Conservation (phyloP, 2,888 invertebrate species). For the Ennomos fuscantarius region DNA sequence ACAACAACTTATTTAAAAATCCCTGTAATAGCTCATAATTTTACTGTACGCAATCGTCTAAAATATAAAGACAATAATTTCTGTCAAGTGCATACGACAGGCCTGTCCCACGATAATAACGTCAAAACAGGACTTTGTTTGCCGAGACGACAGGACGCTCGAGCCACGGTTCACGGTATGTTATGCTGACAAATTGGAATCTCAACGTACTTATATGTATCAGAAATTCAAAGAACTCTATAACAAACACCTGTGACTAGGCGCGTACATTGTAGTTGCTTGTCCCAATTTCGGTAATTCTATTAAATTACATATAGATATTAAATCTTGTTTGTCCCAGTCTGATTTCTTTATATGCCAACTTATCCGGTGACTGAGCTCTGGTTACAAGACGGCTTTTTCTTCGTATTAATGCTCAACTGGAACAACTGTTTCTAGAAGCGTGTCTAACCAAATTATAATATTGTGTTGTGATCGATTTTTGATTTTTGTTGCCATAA, state of each 20-base stretch:
- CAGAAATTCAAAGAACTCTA: slow-evolving; percentile 13
- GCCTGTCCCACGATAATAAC: slow-evolving; percentile 36
- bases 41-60: slow-evolving; percentile 33
- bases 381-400: neutral
- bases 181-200: slow-evolving; percentile 48
- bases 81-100: slow-evolving; percentile 49
- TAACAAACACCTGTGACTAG: slow-evolving; percentile 9
- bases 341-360: slow-evolving; percentile 5
- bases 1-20: no score
- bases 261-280: neutral
- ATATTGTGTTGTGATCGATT: no score
- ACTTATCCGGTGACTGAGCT: neutral
- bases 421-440: no score
- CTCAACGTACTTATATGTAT: slow-evolving; percentile 25
- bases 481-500: no score
- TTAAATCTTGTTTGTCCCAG: slow-evolving; percentile 4
- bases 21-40: no score
- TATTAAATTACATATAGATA: slow-evolving; percentile 6
- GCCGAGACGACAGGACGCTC: slow-evolving; percentile 19
- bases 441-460: no score
- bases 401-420: no score
- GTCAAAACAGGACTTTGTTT: slow-evolving; percentile 38
- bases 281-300: slow-evolving; percentile 12
- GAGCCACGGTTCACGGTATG: slow-evolving; percentile 22
- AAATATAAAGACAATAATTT: slow-evolving; percentile 38